Percentiles rank a stretch among this genome's conserved stretches.
These are phyloP conservation scores for Psix sp. DNA, from an alignment of 1,140 invertebrate genomes.

Conservation along the genomic window DNA sequence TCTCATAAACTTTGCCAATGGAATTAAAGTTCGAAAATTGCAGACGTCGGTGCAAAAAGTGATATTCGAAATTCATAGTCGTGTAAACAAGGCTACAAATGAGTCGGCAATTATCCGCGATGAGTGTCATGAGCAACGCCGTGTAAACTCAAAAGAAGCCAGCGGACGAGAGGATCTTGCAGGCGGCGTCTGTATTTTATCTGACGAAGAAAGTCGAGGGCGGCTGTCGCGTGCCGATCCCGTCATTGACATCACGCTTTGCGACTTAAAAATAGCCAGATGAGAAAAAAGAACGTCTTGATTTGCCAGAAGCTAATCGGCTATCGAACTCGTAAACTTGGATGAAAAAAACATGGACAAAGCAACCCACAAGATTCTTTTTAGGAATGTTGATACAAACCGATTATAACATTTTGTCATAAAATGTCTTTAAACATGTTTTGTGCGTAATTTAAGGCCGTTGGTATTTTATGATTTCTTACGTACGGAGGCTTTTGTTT, in stretches of 20 bases:
- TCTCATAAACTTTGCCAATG: no score
- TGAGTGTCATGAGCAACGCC: slow-evolving; percentile 38
- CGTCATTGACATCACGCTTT: slow-evolving; percentile 52
- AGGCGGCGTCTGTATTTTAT: slow-evolving; percentile 52
- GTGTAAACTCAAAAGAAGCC: slow-evolving; percentile 28
- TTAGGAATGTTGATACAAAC: no score
- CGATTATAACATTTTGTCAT: no score
- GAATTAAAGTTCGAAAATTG: neutral
- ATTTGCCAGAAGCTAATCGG: slow-evolving; percentile 47
- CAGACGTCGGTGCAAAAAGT: slow-evolving; percentile 6
- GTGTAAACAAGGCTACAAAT: slow-evolving; percentile 48
- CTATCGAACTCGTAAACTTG: slow-evolving; percentile 45
- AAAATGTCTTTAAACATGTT: no score
- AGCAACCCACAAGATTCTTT: no score
- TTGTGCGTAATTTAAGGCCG: no score
- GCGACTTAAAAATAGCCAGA: slow-evolving; percentile 54
- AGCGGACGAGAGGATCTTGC: slow-evolving; percentile 23
- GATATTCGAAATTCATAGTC: slow-evolving; percentile 33
- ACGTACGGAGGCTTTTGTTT: no score
- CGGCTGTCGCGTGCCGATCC: slow-evolving; percentile 59
- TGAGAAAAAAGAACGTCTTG: slow-evolving; percentile 19
- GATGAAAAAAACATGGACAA: slow-evolving; percentile 26
- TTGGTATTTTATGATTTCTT: no score
- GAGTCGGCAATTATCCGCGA: slow-evolving; percentile 41
- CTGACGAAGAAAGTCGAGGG: slow-evolving; percentile 51